Evolutionary conservation across 2,113 vertebrate species (phyloP), one percentile per base, ranked within the genome.

Genomic region (Amblyornis subalaris): DNA sequence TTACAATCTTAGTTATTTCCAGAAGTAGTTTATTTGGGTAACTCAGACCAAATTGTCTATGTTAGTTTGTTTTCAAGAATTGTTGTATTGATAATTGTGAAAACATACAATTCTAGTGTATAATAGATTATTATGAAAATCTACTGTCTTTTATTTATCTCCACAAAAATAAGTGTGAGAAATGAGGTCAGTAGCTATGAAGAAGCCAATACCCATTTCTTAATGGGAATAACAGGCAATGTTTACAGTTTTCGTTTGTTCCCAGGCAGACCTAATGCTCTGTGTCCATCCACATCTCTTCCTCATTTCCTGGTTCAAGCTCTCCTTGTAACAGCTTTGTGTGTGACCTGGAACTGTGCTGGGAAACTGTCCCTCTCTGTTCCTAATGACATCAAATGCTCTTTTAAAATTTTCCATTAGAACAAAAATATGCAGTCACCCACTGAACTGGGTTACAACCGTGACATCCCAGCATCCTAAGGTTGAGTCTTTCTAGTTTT

Each of bases 221-320:
- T 95, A 83, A 79, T 88, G 93, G 71, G 70, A 95, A 74, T 5
- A 51, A 35, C 71, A 57, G 78, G 38, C 74, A 45, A 2, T 89
- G 72, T 95, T 94, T 93, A 76, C 70, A 33, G 44, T 91, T 90
- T 35, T 8, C 16, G 6, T 72, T 88, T 88, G 64, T 88, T 94
- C 78, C 85, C 89, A 90, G 82, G n/a, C 78, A 88, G 67, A 31
- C 6, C 36, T 48, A 36, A 23, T 70, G 71, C 74, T 78, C 64
- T 35, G 22, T 73, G 61, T 94, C 78, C 1, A 0, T 66, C 45
- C n/a, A 20, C 1, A 4, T 82, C n/a, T 94, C 80, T 21, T 60
- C 42, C 67, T 90, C 12, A 2, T 80, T 82, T 94, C 88, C 88
- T 65, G 76, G 57, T 89, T 82, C 81, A 61, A 7, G 74, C 44